Conservation (phyloP, 2,113 vertebrate genomes). For the Crotalus viridis region DNA sequence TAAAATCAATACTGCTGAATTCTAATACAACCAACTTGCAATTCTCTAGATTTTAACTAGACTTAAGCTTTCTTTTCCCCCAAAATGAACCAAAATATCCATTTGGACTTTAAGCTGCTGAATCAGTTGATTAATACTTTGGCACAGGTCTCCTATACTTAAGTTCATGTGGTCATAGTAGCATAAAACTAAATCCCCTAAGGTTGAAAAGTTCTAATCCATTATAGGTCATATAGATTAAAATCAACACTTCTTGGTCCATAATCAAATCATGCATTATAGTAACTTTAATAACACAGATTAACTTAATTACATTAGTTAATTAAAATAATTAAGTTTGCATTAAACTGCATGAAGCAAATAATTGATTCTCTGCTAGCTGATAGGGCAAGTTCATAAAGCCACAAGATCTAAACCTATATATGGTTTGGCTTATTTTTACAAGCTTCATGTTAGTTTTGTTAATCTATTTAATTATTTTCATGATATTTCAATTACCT, state of each 20-base stretch:
- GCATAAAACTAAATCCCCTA: slow-evolving; percentile 1
- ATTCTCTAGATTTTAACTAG: neutral
- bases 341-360: slow-evolving; percentile 12
- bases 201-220: neutral
- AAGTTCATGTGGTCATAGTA: neutral
- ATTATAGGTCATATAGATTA: neutral
- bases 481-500: neutral
- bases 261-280: slow-evolving; percentile 20
- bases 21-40: neutral
- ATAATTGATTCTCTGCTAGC: slow-evolving; percentile 4
- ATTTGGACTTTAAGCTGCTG: neutral
- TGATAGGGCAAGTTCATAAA: neutral
- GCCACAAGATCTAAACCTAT: neutral
- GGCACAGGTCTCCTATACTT: neutral
- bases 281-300: slow-evolving; percentile 32
- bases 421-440: neutral
- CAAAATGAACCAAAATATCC: neutral
- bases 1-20: neutral
- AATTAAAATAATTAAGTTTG: slow-evolving; percentile 19
- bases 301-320: slow-evolving; percentile 37
- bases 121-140: neutral
- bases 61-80: neutral
- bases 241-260: neutral
- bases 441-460: neutral
- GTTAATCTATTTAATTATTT: neutral